Conservation (phyloP, 2,797 vertebrate genomes). For the Pseudopleuronectes americanus region DNA sequence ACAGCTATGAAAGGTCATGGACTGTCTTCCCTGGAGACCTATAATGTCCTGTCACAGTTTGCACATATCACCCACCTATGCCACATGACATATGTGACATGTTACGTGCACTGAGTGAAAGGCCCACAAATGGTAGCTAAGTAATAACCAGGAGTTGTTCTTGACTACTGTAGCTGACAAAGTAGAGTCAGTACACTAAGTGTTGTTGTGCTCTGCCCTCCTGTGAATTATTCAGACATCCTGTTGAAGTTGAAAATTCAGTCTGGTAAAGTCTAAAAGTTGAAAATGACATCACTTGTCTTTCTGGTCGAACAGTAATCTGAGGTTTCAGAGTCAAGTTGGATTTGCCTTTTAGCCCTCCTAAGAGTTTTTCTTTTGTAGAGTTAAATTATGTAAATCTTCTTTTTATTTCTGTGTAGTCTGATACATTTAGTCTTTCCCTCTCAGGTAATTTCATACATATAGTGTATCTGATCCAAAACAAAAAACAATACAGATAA, state of each 20-base stretch:
- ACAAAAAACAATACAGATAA: neutral
- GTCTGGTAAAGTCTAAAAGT: conserved; percentile 30
- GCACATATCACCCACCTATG: conserved; percentile 36
- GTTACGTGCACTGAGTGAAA: conserved; percentile 37
- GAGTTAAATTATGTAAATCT: neutral
- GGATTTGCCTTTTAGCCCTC: neutral
- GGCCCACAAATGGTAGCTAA: conserved; percentile 20
- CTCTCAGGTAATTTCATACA: neutral
- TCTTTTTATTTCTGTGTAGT: neutral
- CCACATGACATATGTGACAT: conserved; percentile 59
- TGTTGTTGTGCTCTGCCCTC: conserved; percentile 45
- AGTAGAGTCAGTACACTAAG: conserved; percentile 26
- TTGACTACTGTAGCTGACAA: conserved; percentile 17
- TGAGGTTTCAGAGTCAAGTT: neutral
- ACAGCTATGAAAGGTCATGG: conserved; percentile 57
- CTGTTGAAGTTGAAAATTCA: conserved; percentile 35
- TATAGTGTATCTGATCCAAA: neutral
- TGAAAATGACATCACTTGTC: conserved; percentile 25
- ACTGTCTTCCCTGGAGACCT: conserved; percentile 58
- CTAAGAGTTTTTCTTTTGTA: neutral
- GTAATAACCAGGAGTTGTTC: conserved; percentile 22
- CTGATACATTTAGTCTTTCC: neutral
- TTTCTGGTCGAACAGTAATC: conserved; percentile 14
- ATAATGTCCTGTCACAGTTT: conserved; percentile 58
- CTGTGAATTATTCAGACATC: conserved; percentile 51